Evolutionary conservation across 2,888 invertebrate species (phyloP), one percentile per base, ranked within the genome.

Genomic region (Pinctada fucata): DNA sequence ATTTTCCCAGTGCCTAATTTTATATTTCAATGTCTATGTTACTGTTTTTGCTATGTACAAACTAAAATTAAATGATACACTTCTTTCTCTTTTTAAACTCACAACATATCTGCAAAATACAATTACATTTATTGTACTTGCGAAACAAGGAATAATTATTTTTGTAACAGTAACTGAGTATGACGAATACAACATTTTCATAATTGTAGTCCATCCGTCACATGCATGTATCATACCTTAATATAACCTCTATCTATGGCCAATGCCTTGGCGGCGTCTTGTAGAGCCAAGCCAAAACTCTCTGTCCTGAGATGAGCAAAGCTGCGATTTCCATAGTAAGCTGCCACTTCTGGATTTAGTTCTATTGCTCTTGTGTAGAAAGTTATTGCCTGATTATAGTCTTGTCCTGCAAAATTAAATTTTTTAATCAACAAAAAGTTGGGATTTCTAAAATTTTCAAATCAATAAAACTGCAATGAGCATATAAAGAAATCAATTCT

Each of bases 251-350:
- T 95, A 93, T 99, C 98, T 83, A 97, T 92, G 92, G 97, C 96
- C 78, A 99, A 96, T 1, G 99, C 96, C 91, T 96, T 96, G 1
- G 97, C 95, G 1, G 99, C 99, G 94, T 99, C 99, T 65, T 93
- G 94, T 77, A 99, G 93, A 0, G 99, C 99, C 93, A 96, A 97
- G 2, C 99, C 99, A 93, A 97, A 99, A 93, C 96, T 97, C 93
- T 99, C 99, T 79, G 96, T 96, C 90, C 97, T 96, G 81, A 99
- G 93, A 92, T 99, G 97, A 45, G 99, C 96, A 94, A 99, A 96
- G 94, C 99, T 98, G 88, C 99, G 95, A 93, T 99, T 99, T 10
- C 96, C 97, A 93, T 95, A 98, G 91, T 96, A 97, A 76, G 97
- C 96, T 31, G 99, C 97, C 91, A 95, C 95, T 77, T 93, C 95